Evolutionary conservation across 2,888 invertebrate species (phyloP).

Genomic region (Hirtodrosophila confusa): DNA sequence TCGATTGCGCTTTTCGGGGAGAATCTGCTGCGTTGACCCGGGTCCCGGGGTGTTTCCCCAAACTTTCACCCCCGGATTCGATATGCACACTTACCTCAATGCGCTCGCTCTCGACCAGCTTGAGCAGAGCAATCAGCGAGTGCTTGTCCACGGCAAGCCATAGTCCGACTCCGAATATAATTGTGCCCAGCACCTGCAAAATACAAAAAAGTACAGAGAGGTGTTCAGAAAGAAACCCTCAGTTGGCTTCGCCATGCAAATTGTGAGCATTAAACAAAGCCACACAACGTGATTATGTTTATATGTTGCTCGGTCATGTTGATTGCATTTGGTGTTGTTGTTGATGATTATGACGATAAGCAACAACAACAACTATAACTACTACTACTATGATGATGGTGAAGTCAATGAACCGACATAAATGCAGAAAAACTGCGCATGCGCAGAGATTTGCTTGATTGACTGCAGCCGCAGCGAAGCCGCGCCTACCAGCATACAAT

Average conservation of each 20-base stretch:
- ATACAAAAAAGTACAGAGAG: conserved; percentile 14
- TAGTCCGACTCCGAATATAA: conserved; percentile 88
- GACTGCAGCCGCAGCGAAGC: conserved; percentile 55
- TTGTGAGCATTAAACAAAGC: conserved; percentile 18
- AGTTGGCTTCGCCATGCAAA: conserved; percentile 43
- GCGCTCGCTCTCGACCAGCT: conserved; percentile 86
- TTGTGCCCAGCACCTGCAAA: conserved; percentile 85
- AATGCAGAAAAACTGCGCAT: conserved; percentile 69
- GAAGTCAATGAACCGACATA: conserved; percentile 65
- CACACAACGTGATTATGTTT: conserved; percentile 53
- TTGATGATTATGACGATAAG: conserved; percentile 31
- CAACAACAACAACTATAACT: conserved; percentile 16
- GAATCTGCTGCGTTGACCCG: not conserved
- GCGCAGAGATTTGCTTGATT: conserved; percentile 78
- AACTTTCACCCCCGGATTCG: conserved; percentile 46
- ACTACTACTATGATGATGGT: conserved; percentile 13
- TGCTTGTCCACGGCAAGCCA: conserved; percentile 89
- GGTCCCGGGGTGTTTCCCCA: conserved; percentile 19
- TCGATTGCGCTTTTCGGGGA: conserved; percentile 15
- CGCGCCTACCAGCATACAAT: conserved; percentile 44
- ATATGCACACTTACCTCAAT: conserved; percentile 85
- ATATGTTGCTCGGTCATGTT: conserved; percentile 64
- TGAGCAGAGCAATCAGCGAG: conserved; percentile 87
- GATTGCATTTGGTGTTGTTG: conserved; percentile 64
- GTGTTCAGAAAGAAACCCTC: conserved; percentile 22